Conservation (phyloP, 2,797 vertebrate species). For the Pyrrhura leucotis region DNA sequence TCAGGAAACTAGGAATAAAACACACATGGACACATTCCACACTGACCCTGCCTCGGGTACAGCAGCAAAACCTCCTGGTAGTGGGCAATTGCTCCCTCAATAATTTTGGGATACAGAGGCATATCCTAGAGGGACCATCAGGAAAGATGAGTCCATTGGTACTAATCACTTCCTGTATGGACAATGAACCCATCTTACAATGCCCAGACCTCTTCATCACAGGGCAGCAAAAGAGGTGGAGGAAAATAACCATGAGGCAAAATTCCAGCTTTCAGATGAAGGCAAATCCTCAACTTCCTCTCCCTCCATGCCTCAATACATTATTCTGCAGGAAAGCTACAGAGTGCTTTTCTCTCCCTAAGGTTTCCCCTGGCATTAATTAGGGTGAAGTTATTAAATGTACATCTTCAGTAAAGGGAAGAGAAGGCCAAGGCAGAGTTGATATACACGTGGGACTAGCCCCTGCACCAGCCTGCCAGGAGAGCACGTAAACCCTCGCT, state of each 20-base stretch:
- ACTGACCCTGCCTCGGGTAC: neutral
- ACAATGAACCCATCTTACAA: neutral
- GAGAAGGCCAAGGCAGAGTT: neutral
- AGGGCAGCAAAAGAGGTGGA: neutral
- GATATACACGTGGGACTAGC: neutral
- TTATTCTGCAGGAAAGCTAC: neutral
- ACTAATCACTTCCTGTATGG: neutral
- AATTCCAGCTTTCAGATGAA: neutral
- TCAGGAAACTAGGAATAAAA: neutral
- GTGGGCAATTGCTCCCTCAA: neutral
- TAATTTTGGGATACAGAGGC: neutral
- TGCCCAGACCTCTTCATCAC: neutral
- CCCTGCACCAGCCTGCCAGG: neutral
- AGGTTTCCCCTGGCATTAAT: neutral
- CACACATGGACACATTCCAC: rapidly evolving
- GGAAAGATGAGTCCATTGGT: neutral
- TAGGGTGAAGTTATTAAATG: neutral
- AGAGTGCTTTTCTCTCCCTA: neutral
- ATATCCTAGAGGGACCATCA: neutral
- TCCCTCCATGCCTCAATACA: neutral
- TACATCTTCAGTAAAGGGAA: neutral
- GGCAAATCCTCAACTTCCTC: neutral
- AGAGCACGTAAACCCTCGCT: rapidly evolving
- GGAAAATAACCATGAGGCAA: neutral
- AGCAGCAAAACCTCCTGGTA: neutral